Base-by-base conservation (phyloP, 2,797 vertebrate species). In the Intellagama lesueurii region DNA sequence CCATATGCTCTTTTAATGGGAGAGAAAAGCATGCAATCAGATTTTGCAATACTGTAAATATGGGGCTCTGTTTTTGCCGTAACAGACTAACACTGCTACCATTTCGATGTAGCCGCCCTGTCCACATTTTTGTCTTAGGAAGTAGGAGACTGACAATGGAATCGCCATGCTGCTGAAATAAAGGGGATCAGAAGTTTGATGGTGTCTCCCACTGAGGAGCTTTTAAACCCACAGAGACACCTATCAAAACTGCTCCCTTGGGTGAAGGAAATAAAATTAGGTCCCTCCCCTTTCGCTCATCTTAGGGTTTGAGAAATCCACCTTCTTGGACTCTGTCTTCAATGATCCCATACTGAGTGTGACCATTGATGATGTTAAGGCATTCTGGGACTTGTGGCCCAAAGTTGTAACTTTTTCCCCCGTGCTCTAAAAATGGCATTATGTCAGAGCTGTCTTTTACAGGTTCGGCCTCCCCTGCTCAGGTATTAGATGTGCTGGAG, bases 171-270 rank as follows among this genome's bases (percentile, higher is more conserved):
- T 70, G 90, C 44, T 14, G 2, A 14, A n/a, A 44, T 30, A 44
- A 68, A 19, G 47, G 86, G 90, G 83, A 76, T 91, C 90, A 88
- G 47, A 22, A 56, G 56, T 91, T 85, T 88, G 90, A 88, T 85
- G 86, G 77, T 60, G 70, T 68, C 90, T 85, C 76, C 24, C 35
- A 28, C 5, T 8, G 26, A 76, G 32, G 35, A 68, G 66, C 40
- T 81, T 56, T 14, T 26, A 14, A 69, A 88, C 77, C 44, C 82
- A 88, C 77, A 88, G 86, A 88, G 86, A 81, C 90, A 85, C 87
- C 90, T 0, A 77, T 88, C 90, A 88, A 87, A 77, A 24, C 90
- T 88, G 86, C 69, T 85, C 90, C 86, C 86, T 90, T 22, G 5
- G 56, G 30, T 16, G 28, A 35, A 14, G 6, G 32, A 60, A 32